phyloP scores from a whole-genome alignment of 2,888 invertebrate genomes.

The Euzophera pinguis region DNA sequence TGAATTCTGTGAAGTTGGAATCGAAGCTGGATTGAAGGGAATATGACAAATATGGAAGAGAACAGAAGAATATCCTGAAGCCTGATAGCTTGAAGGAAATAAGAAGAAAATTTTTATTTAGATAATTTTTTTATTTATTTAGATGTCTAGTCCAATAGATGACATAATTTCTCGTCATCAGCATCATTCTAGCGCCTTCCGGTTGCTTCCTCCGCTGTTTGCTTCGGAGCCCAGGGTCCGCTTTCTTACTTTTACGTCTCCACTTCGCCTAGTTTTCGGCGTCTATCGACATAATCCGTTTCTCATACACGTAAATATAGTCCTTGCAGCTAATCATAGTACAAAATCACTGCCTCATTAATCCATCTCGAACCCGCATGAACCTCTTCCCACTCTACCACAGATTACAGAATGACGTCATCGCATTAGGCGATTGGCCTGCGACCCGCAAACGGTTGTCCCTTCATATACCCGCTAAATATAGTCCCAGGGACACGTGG shows the following conservation, averaged over 20 bases:
- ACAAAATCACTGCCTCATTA: constrained; percentile 1
- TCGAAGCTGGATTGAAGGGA: background rate
- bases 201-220: too few species aligned
- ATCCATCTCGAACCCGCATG: background rate
- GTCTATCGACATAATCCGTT: too few species aligned
- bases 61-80: background rate
- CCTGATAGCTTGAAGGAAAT: too few species aligned
- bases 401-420: constrained; percentile 38
- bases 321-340: background rate
- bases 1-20: background rate
- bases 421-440: constrained; percentile 46
- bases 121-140: too few species aligned
- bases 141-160: too few species aligned
- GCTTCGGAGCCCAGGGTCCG: too few species aligned
- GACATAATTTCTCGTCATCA: too few species aligned
- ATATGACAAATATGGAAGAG: background rate
- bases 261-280: too few species aligned
- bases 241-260: too few species aligned
- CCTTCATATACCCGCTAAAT: constrained; percentile 40
- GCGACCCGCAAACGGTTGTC: constrained; percentile 36
- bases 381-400: background rate
- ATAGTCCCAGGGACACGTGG: constrained; percentile 33
- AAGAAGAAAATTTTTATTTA: too few species aligned
- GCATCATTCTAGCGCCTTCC: too few species aligned
- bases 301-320: too few species aligned